A percentile compares a stretch with the other conserved stretches of the same genome.
phyloP scores from a whole-genome alignment of 2,797 vertebrate species.

The Sebastes vulpes region DNA sequence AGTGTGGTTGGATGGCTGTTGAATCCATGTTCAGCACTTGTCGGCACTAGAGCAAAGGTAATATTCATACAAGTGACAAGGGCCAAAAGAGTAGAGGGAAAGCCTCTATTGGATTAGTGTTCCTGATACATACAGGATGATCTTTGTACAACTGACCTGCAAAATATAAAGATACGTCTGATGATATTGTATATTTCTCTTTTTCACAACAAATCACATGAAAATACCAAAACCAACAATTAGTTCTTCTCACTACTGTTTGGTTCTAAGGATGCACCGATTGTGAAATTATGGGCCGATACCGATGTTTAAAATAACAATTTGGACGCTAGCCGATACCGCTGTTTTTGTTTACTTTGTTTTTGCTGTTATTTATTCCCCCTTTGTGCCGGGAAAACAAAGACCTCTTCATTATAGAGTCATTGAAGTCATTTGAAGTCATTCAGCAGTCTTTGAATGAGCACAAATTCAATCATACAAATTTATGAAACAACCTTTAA shows the following conservation, averaged over 20 bases:
- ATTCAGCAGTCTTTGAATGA: neutral
- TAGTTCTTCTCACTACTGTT: neutral
- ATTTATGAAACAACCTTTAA: neutral
- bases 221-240: neutral
- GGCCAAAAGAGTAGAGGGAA: conserved; percentile 4
- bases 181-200: neutral
- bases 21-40: conserved; percentile 22
- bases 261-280: neutral
- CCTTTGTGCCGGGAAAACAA: neutral
- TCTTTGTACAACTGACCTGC: neutral
- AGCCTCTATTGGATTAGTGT: conserved; percentile 11
- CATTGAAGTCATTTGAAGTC: neutral
- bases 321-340: no score
- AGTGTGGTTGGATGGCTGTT: conserved; percentile 2
- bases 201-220: neutral
- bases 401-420: neutral
- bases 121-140: neutral
- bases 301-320: neutral
- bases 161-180: neutral
- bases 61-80: conserved; percentile 19
- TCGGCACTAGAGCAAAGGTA: conserved; percentile 19
- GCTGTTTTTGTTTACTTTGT: neutral
- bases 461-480: neutral
- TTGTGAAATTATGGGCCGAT: neutral
- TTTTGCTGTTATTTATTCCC: neutral